Evolutionary conservation across 35 echinoderm and acorn worm genomes (phyloP), one percentile per base, ranked within the genome.

Genomic region (Apostichopus japonicus): DNA sequence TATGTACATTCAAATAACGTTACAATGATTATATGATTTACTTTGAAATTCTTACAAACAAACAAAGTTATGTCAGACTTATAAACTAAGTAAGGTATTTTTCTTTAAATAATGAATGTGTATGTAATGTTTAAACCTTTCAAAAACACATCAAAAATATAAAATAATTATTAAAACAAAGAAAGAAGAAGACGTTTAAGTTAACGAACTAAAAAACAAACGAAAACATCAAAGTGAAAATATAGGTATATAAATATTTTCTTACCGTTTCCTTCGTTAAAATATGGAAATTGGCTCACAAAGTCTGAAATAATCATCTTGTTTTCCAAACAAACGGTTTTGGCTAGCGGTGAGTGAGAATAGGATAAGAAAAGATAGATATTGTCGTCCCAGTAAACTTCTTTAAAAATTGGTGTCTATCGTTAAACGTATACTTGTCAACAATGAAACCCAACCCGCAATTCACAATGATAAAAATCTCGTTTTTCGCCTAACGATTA

Each of bases 251-350:
- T 67, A 67, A 8, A 5, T 67, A 17, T 83, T 83, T 15, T 17
- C 86, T 89, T 89, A 89, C 86, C 77, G 10, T 79, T 27, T 27
- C 51, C 90, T 77, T 75, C 71, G 88, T 77, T 79, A 91, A 91
- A 91, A 79, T 91, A 91, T 54, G 90, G 90, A 65, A 91, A 91
- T 24, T 91, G 90, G 33, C 22, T 91, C 72, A 78, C 90, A 79
- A 91, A 91, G 24, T 91, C 90, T 13, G 90, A 91, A 77, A 91
- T 91, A 25, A 91, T 91, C 90, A 91, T 91, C 24, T 1, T 90
- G 53, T 1, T 8, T 8, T 80, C 78, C 53, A 11, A 80, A 80
- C 53, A 44, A 44, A 44, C 33, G 33, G 33, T 8, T 80, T 15
- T 17, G 78, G 1, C 23, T 5, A 51, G 33, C 1, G 33, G 2